A percentile compares a stretch with the other conserved stretches of the same genome.
phyloP scores from a whole-genome alignment of 2,888 invertebrate genomes.

The Sceliomorpha sp. region DNA sequence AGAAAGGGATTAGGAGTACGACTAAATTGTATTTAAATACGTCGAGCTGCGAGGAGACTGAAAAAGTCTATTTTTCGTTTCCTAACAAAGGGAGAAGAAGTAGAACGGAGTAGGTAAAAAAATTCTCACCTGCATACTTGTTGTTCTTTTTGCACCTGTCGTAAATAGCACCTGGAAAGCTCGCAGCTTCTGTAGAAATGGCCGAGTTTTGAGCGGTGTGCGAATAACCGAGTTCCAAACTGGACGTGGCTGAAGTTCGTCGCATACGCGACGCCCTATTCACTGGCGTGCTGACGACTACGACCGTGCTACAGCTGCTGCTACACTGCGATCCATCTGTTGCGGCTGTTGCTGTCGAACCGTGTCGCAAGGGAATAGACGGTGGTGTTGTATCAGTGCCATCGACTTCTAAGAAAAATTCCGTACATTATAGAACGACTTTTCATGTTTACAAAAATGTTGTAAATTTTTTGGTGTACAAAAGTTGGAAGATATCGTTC shows the following conservation, averaged over 20 bases:
- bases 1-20: not conserved
- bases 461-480: too few relatives aligned
- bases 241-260: constrained; percentile 89
- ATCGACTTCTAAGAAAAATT: constrained; percentile 66
- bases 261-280: constrained; percentile 81
- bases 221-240: constrained; percentile 91
- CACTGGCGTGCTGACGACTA: constrained; percentile 84
- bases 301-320: constrained; percentile 93
- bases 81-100: too few relatives aligned
- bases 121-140: constrained; percentile 68
- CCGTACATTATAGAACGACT: constrained; percentile 1
- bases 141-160: constrained; percentile 74
- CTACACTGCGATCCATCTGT: constrained; percentile 89
- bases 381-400: constrained; percentile 63
- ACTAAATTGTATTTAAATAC: too few relatives aligned
- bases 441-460: not conserved
- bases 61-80: too few relatives aligned
- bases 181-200: constrained; percentile 84
- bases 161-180: constrained; percentile 81
- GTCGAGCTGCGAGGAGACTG: too few relatives aligned
- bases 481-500: too few relatives aligned
- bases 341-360: constrained; percentile 58
- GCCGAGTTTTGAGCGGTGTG: constrained; percentile 93
- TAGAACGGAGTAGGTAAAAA: not conserved
- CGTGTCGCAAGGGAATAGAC: constrained; percentile 51